Conservation (phyloP, 1,140 invertebrate genomes). For the Papilio polytes region DNA sequence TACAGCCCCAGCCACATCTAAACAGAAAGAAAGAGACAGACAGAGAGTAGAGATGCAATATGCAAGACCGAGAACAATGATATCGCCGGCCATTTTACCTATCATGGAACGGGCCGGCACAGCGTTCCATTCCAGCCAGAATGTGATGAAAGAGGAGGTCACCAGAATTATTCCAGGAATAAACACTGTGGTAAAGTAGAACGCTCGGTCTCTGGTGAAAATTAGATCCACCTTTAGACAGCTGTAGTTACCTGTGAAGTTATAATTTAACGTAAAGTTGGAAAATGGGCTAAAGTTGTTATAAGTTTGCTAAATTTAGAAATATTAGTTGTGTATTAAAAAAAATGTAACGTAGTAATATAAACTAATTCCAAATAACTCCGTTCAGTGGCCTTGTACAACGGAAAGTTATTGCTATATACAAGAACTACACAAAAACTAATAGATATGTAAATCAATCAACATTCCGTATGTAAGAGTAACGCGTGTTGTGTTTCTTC, state of each 20-base stretch:
- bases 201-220: slow-evolving; percentile 92
- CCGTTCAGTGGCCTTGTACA: slow-evolving; percentile 82
- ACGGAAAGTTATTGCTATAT: slow-evolving; percentile 52
- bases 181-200: slow-evolving; percentile 96
- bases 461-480: slow-evolving; percentile 79
- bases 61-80: slow-evolving; percentile 77
- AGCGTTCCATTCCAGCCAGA: slow-evolving; percentile 97
- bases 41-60: slow-evolving; percentile 57
- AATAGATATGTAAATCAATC: slow-evolving; percentile 57
- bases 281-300: slow-evolving; percentile 45
- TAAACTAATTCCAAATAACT: slow-evolving; percentile 80
- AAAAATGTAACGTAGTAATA: slow-evolving; percentile 39
- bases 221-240: slow-evolving; percentile 93
- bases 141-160: slow-evolving; percentile 95
- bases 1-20: slow-evolving; percentile 75
- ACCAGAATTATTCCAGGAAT: slow-evolving; percentile 96
- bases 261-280: slow-evolving; percentile 69
- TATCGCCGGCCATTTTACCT: slow-evolving; percentile 86
- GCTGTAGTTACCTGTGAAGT: slow-evolving; percentile 93
- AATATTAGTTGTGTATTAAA: slow-evolving; percentile 41
- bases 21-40: slow-evolving; percentile 51
- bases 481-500: slow-evolving; percentile 76
- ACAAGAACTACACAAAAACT: slow-evolving; percentile 56
- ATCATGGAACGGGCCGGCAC: slow-evolving; percentile 95
- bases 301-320: slow-evolving; percentile 14